These are phyloP conservation scores for Leptinotarsa juncta DNA, from an alignment of 2,888 invertebrate genomes.

Conservation along the genomic window DNA sequence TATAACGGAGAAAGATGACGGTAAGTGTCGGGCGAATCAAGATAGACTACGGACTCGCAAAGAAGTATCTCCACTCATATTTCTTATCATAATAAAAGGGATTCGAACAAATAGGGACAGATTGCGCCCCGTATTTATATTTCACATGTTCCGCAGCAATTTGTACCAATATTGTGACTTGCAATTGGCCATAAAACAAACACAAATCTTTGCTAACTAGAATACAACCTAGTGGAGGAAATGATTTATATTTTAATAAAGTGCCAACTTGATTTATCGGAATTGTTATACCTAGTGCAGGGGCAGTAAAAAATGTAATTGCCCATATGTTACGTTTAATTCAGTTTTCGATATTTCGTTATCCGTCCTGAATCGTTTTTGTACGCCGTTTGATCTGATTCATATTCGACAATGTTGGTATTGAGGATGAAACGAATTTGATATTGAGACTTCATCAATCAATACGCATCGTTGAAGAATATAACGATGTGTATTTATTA, in stretches of 20 bases:
- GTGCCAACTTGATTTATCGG: slow-evolving; percentile 35
- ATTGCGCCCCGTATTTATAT: slow-evolving; percentile 62
- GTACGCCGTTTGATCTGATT: background rate
- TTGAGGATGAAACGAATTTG: background rate
- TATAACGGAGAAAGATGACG: slow-evolving; percentile 15
- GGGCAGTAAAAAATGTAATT: slow-evolving; percentile 32
- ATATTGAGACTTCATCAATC: background rate
- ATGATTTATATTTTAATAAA: slow-evolving; percentile 54
- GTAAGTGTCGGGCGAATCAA: slow-evolving; percentile 27
- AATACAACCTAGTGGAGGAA: slow-evolving; percentile 41
- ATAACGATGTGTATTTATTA: background rate
- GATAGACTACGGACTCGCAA: slow-evolving; percentile 32
- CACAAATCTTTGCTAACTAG: slow-evolving; percentile 55
- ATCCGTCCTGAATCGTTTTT: slow-evolving; percentile 2
- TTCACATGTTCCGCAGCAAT: slow-evolving; percentile 61
- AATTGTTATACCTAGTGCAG: slow-evolving; percentile 22
- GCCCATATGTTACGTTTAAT: slow-evolving; percentile 27
- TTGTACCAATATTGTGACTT: slow-evolving; percentile 62
- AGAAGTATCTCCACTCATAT: slow-evolving; percentile 40
- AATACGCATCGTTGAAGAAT: background rate
- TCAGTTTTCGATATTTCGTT: slow-evolving; percentile 17
- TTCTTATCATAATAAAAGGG: slow-evolving; percentile 54
- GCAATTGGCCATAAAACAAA: slow-evolving; percentile 60
- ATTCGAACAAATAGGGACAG: slow-evolving; percentile 61
- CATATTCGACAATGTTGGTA: background rate